Base-by-base conservation (phyloP, 2,888 invertebrate species). In the Phortica okadai region DNA sequence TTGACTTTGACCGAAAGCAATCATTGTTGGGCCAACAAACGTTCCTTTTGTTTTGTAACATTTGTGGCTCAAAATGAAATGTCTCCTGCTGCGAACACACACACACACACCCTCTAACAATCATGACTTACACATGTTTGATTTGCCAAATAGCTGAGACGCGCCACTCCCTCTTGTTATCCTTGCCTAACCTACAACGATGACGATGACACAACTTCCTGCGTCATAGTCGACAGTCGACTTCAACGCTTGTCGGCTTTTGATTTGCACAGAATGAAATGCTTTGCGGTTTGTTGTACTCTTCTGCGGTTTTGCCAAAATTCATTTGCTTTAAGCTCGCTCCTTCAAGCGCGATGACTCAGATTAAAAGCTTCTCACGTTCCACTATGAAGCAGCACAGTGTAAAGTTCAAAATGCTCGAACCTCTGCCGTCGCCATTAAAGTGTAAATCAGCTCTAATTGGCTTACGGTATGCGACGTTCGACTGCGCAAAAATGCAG, bases 1-100 rank as follows among this genome's bases (percentile, higher is more conserved):
- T 87, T 87, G 85, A 83, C 78, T 77, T 84, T 87, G 81, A 88
- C 87, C 88, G 88, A 88, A 89, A 85, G 89, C 86, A 88, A 88
- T 89, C 86, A 88, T 89, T 88, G 89, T 88, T 88, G 89, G 78
- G 83, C 87, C 89, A 88, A 88, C 89, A 89, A 87, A 85, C 83
- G 21, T 82, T 82, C 75, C 81, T 79, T 78, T 81, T 84, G 82
- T 84, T 73, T 74, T 62, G 77, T 75, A 25, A 73, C 74, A 74
- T 76, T 62, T 70, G 45, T 16, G 62, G 66, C 25, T n/a, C 69
- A 73, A 77, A 73, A 69, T 50, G 14, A 69, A 80, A 33, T 74
- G 74, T 76, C 77, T 84, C 88, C 82, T 81, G 88, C 85, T 82
- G 88, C 45, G 83, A 6, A 45, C 78, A 78, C 76, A 21, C n/a